Evolutionary conservation across 53 echinoderm and acorn worm species (phyloP).

Genomic region (Antedon mediterranea): DNA sequence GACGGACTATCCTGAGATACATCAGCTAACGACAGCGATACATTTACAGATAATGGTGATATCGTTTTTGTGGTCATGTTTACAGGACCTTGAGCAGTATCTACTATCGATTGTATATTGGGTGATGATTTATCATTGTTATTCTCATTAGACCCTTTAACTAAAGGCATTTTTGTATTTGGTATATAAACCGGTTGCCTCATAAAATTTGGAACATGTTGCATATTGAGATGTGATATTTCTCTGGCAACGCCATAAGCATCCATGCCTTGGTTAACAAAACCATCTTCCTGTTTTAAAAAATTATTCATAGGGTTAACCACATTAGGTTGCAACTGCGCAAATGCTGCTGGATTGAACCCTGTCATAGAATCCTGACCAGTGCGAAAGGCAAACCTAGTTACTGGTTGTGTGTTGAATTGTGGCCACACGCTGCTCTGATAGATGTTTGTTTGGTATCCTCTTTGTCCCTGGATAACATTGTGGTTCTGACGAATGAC

Average conservation of each 20-base stretch:
- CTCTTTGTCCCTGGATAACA: neutral
- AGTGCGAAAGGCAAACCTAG: neutral
- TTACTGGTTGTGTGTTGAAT: neutral
- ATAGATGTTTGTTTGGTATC: neutral
- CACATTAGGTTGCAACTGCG: neutral
- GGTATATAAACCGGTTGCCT: neutral
- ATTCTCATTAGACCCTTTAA: constrained; percentile 31
- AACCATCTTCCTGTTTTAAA: neutral
- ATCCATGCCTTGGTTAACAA: neutral
- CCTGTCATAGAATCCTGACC: neutral
- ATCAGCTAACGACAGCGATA: constrained; percentile 62
- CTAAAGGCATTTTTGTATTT: neutral
- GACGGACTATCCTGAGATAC: constrained; percentile 84
- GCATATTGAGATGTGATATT: neutral
- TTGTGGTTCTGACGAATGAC: neutral
- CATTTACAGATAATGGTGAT: constrained; percentile 75
- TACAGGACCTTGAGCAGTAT: constrained; percentile 24
- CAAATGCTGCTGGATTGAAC: neutral
- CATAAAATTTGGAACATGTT: neutral
- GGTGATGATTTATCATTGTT: constrained; percentile 83
- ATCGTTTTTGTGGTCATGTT: constrained; percentile 57
- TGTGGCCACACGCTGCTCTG: neutral
- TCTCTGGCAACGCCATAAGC: neutral
- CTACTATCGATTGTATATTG: constrained; percentile 73
- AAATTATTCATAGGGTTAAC: neutral